Percentiles rank a stretch among this genome's conserved stretches.
Conservation (phyloP, 2,113 vertebrate species). For the Menura novaehollandiae region DNA sequence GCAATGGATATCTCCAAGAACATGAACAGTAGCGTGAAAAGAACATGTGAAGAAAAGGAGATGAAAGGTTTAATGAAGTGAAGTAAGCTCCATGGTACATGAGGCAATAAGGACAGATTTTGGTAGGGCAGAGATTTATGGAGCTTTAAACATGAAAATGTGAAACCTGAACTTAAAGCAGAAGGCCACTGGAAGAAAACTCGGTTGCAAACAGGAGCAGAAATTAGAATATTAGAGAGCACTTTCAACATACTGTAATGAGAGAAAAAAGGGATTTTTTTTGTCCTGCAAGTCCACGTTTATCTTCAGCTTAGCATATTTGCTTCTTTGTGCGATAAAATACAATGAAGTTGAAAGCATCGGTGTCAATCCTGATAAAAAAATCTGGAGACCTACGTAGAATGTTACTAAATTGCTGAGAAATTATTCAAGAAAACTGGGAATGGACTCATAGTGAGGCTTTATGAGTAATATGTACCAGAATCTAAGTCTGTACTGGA, state of each 20-base stretch:
- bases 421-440: not conserved
- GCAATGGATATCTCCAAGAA: not conserved
- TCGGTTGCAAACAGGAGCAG: not conserved
- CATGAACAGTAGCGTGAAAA: not conserved
- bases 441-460: not conserved
- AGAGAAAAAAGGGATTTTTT: not conserved
- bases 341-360: not conserved
- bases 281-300: not conserved
- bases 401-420: not conserved
- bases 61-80: not conserved
- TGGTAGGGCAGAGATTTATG: not conserved
- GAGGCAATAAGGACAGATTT: not conserved
- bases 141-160: not conserved
- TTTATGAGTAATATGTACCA: not conserved
- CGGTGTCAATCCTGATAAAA: not conserved
- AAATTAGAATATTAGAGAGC: not conserved
- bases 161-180: not conserved
- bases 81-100: not conserved
- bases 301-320: not conserved
- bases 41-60: not conserved
- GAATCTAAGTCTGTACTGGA: not conserved
- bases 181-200: not conserved
- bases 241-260: not conserved
- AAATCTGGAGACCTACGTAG: not conserved
- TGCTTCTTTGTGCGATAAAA: not conserved